A percentile compares a stretch with the other conserved stretches of the same genome.
These are phyloP conservation scores for Drosophila erecta DNA, from an alignment of 1,140 invertebrate genomes.

Conservation along the genomic window DNA sequence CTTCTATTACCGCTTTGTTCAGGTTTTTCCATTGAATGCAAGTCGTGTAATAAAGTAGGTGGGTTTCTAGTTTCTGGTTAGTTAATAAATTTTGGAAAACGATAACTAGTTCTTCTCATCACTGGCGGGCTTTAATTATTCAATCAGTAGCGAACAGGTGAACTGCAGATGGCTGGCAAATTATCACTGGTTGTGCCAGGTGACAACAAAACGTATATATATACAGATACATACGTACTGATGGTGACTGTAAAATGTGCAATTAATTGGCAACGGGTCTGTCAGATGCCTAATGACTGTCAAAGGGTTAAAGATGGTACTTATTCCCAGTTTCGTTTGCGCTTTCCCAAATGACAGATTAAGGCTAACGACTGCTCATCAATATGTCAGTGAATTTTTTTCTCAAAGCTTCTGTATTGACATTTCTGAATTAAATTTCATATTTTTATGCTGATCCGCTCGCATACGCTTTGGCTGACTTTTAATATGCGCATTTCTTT, in stretches of 20 bases:
- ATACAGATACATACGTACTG: too few species aligned
- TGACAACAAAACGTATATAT: too few species aligned
- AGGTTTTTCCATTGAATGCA: too few species aligned
- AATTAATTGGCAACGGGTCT: constrained; percentile 43
- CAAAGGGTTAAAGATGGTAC: constrained; percentile 34
- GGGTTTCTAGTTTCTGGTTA: too few species aligned
- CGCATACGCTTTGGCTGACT: constrained; percentile 15
- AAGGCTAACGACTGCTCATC: constrained; percentile 3
- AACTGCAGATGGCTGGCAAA: constrained; percentile 22
- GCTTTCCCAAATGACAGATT: constrained; percentile 12
- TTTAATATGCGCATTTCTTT: constrained; percentile 35
- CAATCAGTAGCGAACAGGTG: not conserved
- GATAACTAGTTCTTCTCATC: not conserved
- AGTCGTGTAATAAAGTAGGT: too few species aligned
- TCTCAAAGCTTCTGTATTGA: not conserved
- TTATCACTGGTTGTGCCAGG: constrained; percentile 17
- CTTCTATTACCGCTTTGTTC: too few species aligned
- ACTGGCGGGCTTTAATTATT: constrained; percentile 3
- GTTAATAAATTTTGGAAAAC: too few species aligned
- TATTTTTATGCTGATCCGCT: not conserved
- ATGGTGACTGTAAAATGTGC: constrained; percentile 29
- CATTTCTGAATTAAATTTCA: constrained; percentile 8
- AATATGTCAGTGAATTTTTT: not conserved
- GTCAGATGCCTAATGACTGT: constrained; percentile 34
- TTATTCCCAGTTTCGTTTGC: not conserved